Base-by-base conservation (phyloP, 2,888 invertebrate genomes). In the Oligia latruncula region DNA sequence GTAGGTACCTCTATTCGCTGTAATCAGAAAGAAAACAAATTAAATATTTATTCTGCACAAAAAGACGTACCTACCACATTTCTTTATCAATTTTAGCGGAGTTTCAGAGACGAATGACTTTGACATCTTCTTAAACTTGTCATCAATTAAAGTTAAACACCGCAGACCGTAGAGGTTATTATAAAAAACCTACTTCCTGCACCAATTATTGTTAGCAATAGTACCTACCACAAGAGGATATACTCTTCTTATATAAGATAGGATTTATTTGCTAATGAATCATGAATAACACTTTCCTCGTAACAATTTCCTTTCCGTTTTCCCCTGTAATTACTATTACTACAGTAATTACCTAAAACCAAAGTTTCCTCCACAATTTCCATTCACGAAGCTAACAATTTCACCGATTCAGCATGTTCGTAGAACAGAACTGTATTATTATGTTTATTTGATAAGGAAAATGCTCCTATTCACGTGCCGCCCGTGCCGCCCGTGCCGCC, bases 361-460 rank as follows among this genome's bases (percentile, higher is more conserved):
- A 35, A 64, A 35, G 2, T 55, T 43, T 46, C 5, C 20, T 23
- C 4, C 55, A 5, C 78, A 5, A 46, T 55, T 55, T 55, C 15
- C 43, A 81, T 55, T 55, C 15, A 81, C 3, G 0, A 23, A 62
- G 29, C 35, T 49, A 46, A 46, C 11, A 13, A 23, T 52, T 29
- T 43, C n/a, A 17, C 58, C 1, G 35, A 77, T 60, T 15, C 46
- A 76, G 23, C 35, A 23, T 55, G 20, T 55, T 20, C 20, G 20
- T 2, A 20, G 3, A 20, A 55, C 20, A 8, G 55, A 23, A 23
- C 20, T 55, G 2, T 55, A 23, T 6, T 13, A 15, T 9, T 23
- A 77, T 40, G 20, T 79, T 17, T 49, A 43, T 29, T 49, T 40
- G 5, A 52, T 55, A 23, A 35, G 49, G 68, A 64, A 77, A 71